Base-by-base conservation (phyloP, 37 sponge, comb jelly and placozoan genomes). In the Halichondria panicea region DNA sequence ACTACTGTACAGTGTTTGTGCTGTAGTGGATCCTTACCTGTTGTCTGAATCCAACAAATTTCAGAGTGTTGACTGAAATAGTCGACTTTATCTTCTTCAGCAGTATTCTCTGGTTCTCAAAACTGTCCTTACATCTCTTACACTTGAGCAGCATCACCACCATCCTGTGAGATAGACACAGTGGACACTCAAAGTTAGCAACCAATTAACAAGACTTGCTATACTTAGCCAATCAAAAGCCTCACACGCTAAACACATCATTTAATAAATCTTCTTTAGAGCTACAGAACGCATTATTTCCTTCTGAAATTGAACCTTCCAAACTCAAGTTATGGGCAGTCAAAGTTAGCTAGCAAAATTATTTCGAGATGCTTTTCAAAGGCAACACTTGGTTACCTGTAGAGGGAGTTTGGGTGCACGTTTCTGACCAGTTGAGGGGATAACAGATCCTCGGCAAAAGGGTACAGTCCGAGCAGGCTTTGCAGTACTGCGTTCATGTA, bases 401-500 rank as follows among this genome's bases (percentile, higher is more conserved):
- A 89, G 25, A 89, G 75, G 32, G 84, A 83, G n/a, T 68, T 46
- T 2, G 69, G 64, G 21, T 78, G 57, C 1, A 58, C 74, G 2
- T 43, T 32, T 37, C 70, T 79, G 46, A 77, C 74, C 36, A 79
- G 44, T 9, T 59, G 13, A 25, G 57, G 42, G 46, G 81, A 50
- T 39, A 76, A 27, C 31, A 90, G 46, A 83, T 94, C 95, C 48
- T 80, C 72, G 15, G 88, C 77, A 87, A 94, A 94, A 2, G 82
- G 68, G 36, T 87, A 79, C 73, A 94, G 55, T 1, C 88, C 68
- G n/a, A 90, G 65, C 50, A 94, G 76, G 38, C 88, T 80, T 56
- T 94, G 95, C 34, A 94, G 85, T 0, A 94, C 86, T 36, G 92
- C 87, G 33, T 94, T 94, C 92, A 94, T 90, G 72, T 94, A 94